Evolutionary conservation across 1,140 invertebrate species (phyloP).

Genomic region (Neodiprion pinetum): DNA sequence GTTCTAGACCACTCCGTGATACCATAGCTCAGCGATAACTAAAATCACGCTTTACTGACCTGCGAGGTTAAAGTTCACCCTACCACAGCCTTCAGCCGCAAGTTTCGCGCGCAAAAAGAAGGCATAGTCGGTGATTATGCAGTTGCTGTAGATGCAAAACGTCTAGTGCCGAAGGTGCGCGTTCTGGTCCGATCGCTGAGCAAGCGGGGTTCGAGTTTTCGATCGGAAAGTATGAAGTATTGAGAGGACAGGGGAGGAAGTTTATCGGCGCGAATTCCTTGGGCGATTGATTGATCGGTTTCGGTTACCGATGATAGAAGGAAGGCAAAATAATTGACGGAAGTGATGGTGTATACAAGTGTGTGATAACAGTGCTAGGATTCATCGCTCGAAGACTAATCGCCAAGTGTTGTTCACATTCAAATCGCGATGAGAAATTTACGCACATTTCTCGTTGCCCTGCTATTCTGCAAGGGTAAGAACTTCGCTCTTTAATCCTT

Average conservation of each 20-base stretch:
- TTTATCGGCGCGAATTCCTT: too few species aligned
- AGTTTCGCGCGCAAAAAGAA: background rate
- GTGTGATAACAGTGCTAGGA: background rate
- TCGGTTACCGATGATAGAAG: background rate
- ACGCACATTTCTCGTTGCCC: conserved; percentile 31
- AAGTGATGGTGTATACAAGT: background rate
- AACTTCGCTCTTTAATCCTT: background rate
- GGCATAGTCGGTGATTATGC: background rate
- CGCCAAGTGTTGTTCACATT: background rate
- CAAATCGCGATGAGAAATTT: conserved; percentile 14
- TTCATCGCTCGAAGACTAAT: background rate
- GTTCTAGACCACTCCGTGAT: conserved; percentile 6
- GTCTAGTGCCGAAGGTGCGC: background rate
- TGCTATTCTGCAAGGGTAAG: conserved; percentile 44
- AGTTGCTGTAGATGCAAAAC: background rate
- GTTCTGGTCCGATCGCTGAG: background rate
- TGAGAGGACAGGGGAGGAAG: background rate
- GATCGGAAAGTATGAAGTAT: background rate
- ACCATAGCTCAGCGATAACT: background rate
- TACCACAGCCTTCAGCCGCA: too few species aligned
- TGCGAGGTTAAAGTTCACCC: background rate
- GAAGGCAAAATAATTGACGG: too few species aligned
- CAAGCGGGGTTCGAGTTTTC: background rate
- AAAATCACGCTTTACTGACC: background rate
- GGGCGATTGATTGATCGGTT: background rate